These are phyloP conservation scores for Oncorhynchus clarkii DNA, from an alignment of 2,113 vertebrate genomes.

Conservation along the genomic window DNA sequence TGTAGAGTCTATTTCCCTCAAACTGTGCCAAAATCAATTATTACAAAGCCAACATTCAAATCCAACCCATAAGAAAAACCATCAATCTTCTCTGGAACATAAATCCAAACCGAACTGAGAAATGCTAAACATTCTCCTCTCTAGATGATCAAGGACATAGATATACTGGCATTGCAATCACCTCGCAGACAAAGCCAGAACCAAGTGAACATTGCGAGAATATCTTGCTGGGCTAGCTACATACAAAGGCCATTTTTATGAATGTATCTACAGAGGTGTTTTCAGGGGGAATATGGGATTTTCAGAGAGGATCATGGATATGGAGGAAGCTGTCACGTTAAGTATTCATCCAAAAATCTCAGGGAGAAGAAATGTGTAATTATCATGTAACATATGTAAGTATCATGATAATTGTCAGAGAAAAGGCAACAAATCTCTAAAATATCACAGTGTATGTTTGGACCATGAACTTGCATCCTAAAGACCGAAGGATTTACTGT, in stretches of 20 bases:
- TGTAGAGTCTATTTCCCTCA: constrained; percentile 36
- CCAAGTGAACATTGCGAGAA: not conserved
- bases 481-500: constrained; percentile 2
- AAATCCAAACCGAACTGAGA: constrained; percentile 47
- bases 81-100: constrained; percentile 60
- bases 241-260: not conserved
- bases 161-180: constrained; percentile 30
- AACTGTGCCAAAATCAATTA: constrained; percentile 55
- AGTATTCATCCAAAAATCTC: constrained; percentile 6
- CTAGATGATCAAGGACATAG: constrained; percentile 41
- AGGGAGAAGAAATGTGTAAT: too few relatives aligned
- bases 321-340: constrained; percentile 59
- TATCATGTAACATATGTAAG: too few relatives aligned
- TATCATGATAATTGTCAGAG: too few relatives aligned
- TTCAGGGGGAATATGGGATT: constrained; percentile 35
- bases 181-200: constrained; percentile 9
- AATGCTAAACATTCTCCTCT: constrained; percentile 22
- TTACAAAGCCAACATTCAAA: constrained; percentile 45
- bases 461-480: too few relatives aligned
- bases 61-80: too few relatives aligned
- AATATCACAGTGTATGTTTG: too few relatives aligned
- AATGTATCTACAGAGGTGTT: not conserved
- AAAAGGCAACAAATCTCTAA: too few relatives aligned
- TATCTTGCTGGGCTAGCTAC: not conserved
- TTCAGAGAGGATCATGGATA: constrained; percentile 3